Conservation (phyloP, 2,888 invertebrate species). For the Andrena trimmerana region DNA sequence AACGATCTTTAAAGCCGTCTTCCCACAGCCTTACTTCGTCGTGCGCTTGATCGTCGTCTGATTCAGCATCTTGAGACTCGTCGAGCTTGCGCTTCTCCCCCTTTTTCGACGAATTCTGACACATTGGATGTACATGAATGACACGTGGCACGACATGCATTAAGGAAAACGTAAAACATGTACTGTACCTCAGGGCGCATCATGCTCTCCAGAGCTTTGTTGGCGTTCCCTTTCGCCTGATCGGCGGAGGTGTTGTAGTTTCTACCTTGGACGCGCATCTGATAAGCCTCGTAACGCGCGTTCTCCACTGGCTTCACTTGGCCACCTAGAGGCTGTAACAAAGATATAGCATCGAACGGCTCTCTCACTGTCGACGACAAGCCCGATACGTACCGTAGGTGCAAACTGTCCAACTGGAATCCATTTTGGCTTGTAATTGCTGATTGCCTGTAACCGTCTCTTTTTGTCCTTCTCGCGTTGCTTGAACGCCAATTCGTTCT, state of each 20-base stretch:
- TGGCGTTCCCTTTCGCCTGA: slow-evolving; percentile 66
- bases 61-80: slow-evolving; percentile 84
- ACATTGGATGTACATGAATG: neutral
- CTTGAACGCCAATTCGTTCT: slow-evolving; percentile 93
- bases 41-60: slow-evolving; percentile 91
- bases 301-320: slow-evolving; percentile 87
- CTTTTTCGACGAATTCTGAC: slow-evolving; percentile 72
- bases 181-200: slow-evolving; percentile 84
- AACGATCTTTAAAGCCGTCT: slow-evolving; percentile 98
- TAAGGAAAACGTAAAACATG: neutral
- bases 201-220: slow-evolving; percentile 85
- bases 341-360: slow-evolving; percentile 1
- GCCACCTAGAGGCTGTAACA: slow-evolving; percentile 87
- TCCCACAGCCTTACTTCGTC: slow-evolving; percentile 98
- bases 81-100: slow-evolving; percentile 87
- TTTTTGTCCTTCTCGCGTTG: slow-evolving; percentile 91
- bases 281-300: slow-evolving; percentile 91
- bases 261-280: slow-evolving; percentile 87
- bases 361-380: neutral
- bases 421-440: slow-evolving; percentile 89
- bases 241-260: slow-evolving; percentile 76
- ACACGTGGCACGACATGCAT: neutral
- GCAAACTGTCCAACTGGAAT: slow-evolving; percentile 92
- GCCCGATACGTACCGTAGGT: slow-evolving; percentile 87
- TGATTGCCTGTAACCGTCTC: slow-evolving; percentile 85